These are phyloP conservation scores for Troilus luridus DNA, from an alignment of 2,888 invertebrate genomes.

Conservation along the genomic window DNA sequence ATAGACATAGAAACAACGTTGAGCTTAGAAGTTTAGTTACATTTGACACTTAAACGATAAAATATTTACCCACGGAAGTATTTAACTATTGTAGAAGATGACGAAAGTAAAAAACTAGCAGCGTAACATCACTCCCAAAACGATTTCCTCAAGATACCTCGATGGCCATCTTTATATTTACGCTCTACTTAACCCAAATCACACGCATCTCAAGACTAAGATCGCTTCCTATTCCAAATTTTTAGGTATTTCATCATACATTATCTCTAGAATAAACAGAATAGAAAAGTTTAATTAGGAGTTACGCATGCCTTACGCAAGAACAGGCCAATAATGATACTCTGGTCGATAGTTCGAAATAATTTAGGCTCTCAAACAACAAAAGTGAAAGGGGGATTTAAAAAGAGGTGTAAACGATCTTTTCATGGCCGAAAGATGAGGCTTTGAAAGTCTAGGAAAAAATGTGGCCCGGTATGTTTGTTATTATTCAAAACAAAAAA, in stretches of 20 bases:
- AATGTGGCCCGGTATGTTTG: background rate
- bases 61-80: no score
- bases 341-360: background rate
- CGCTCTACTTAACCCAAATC: background rate
- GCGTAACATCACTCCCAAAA: background rate
- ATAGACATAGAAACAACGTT: no score
- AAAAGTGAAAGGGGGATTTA: background rate
- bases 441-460: background rate
- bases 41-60: no score
- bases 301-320: no score
- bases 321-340: background rate
- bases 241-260: background rate
- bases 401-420: background rate
- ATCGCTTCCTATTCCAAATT: background rate
- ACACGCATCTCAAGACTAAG: background rate
- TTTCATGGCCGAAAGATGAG: slow-evolving; percentile 15
- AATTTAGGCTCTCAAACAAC: background rate
- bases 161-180: background rate
- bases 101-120: background rate
- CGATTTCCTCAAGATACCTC: background rate
- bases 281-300: no score
- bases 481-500: background rate
- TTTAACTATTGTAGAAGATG: background rate
- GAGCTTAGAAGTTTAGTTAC: no score
- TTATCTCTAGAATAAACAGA: background rate